These are phyloP conservation scores for Etheostoma nigrum DNA, from an alignment of 2,797 vertebrate genomes.

Conservation along the genomic window DNA sequence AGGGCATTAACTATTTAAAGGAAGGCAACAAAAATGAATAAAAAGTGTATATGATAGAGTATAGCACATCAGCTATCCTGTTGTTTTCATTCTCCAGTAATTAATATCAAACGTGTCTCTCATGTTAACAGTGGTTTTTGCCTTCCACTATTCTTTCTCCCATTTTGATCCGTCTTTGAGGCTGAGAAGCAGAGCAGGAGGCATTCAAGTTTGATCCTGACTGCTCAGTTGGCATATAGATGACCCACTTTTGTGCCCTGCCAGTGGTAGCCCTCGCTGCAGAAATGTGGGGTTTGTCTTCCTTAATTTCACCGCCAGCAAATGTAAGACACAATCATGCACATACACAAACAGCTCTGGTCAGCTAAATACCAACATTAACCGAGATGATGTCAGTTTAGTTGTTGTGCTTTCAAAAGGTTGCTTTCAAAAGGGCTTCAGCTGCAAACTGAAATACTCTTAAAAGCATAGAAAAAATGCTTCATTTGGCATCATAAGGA, in stretches of 20 bases:
- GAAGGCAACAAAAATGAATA: background rate
- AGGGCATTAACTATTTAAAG: background rate
- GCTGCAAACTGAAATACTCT: constrained; percentile 7
- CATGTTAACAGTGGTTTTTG: constrained; percentile 11
- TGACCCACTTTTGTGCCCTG: constrained; percentile 73
- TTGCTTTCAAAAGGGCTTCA: constrained; percentile 23
- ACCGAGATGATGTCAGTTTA: constrained; percentile 30
- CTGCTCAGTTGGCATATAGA: constrained; percentile 74
- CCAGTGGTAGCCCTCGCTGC: constrained; percentile 59
- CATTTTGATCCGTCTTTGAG: constrained; percentile 29
- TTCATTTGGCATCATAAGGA: constrained; percentile 12
- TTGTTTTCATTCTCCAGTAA: background rate
- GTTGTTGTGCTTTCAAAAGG: constrained; percentile 29
- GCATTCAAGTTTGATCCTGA: constrained; percentile 54
- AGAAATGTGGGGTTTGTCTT: constrained; percentile 49
- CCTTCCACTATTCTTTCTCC: constrained; percentile 20
- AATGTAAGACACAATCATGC: constrained; percentile 24
- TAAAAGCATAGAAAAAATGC: constrained; percentile 15
- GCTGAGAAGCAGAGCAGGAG: constrained; percentile 64
- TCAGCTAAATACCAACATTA: constrained; percentile 42
- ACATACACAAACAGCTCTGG: constrained; percentile 41
- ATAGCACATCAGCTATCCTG: background rate
- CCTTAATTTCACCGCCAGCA: constrained; percentile 39
- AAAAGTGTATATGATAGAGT: background rate
- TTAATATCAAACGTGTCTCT: constrained; percentile 11